phyloP scores from a whole-genome alignment of 2,888 invertebrate genomes.

The Podotricha telesiphe region DNA sequence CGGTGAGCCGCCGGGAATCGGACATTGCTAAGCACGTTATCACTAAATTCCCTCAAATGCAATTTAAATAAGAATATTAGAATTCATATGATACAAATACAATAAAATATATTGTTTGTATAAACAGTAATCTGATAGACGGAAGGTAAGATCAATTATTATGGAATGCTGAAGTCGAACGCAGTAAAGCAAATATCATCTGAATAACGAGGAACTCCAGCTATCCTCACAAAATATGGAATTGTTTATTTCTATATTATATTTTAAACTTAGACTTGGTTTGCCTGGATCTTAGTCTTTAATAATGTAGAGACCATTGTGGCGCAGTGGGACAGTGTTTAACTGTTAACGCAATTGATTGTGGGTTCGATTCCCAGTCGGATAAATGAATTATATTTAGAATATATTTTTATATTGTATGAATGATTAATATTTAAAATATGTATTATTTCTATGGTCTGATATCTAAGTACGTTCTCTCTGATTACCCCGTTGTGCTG shows the following conservation, averaged over 20 bases:
- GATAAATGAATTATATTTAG: too few relatives aligned
- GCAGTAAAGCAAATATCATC: conserved; percentile 33
- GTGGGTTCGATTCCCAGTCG: too few relatives aligned
- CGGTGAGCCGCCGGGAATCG: too few relatives aligned
- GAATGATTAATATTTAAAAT: too few relatives aligned
- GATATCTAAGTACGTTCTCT: too few relatives aligned
- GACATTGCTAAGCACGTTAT: too few relatives aligned
- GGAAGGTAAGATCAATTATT: conserved; percentile 19
- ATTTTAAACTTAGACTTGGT: conserved; percentile 2
- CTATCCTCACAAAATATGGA: conserved; percentile 27
- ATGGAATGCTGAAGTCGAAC: conserved; percentile 23
- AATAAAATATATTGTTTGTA: not conserved
- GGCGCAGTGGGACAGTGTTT: too few relatives aligned
- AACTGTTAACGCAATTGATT: too few relatives aligned
- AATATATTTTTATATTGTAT: too few relatives aligned
- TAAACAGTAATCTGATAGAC: not conserved
- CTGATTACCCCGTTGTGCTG: too few relatives aligned
- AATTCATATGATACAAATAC: not conserved
- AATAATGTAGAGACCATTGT: not conserved
- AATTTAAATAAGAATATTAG: not conserved
- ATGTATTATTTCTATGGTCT: too few relatives aligned
- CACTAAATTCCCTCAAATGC: too few relatives aligned
- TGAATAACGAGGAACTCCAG: conserved; percentile 30
- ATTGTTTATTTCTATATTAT: not conserved
- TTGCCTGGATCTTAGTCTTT: not conserved